phyloP scores from a whole-genome alignment of 1,140 invertebrate genomes.

The Eulimnadia texana region DNA sequence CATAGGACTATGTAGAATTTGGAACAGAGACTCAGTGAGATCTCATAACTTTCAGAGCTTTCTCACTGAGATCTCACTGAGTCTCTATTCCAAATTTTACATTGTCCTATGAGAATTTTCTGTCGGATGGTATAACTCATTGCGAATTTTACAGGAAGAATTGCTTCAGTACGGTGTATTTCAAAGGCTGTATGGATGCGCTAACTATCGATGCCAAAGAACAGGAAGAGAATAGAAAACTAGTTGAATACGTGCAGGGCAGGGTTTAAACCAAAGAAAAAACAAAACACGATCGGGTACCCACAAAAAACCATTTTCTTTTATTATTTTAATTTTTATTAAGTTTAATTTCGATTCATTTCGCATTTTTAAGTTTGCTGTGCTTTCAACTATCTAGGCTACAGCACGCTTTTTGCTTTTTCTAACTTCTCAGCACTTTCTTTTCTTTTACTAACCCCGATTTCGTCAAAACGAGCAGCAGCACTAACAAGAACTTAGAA shows the following conservation, averaged over 20 bases:
- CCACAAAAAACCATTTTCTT: neutral
- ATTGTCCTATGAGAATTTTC: no score
- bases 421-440: no score
- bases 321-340: neutral
- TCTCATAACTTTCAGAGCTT: no score
- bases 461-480: neutral
- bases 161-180: slow-evolving; percentile 80
- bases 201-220: slow-evolving; percentile 60
- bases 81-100: no score
- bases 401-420: neutral
- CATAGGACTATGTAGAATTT: no score
- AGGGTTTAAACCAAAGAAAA: slow-evolving; percentile 20
- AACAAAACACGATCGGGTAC: slow-evolving; percentile 39
- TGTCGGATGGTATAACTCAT: slow-evolving; percentile 4
- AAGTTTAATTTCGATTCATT: slow-evolving; percentile 55
- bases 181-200: slow-evolving; percentile 77
- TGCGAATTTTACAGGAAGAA: slow-evolving; percentile 52
- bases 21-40: no score
- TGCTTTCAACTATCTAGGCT: neutral
- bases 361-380: no score
- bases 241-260: slow-evolving; percentile 10
- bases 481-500: neutral
- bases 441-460: neutral
- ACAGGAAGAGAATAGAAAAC: slow-evolving; percentile 62
- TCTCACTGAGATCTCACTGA: no score